Percentiles rank a stretch among this genome's conserved stretches.
phyloP scores from a whole-genome alignment of 2,888 invertebrate species.

The Pegoplata infirma region DNA sequence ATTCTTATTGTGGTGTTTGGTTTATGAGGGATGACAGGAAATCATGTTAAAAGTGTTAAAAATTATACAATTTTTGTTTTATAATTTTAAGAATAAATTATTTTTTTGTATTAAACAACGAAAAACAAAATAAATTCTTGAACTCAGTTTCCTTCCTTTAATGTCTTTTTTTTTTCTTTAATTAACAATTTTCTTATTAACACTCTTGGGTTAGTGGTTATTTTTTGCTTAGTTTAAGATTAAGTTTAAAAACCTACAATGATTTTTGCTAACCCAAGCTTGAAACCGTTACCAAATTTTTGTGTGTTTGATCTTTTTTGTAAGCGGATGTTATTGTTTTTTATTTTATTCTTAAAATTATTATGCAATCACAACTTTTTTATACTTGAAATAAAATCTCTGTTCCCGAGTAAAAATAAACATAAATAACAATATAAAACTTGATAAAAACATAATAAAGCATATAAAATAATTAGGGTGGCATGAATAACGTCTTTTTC shows the following conservation, averaged over 20 bases:
- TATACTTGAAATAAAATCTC: no score
- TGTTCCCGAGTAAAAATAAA: no score
- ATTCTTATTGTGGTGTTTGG: neutral
- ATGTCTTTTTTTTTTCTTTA: constrained; percentile 19
- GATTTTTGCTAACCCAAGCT: constrained; percentile 42
- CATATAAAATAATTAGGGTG: no score
- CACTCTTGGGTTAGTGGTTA: constrained; percentile 36
- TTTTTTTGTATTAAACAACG: constrained; percentile 8
- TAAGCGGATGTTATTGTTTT: constrained; percentile 45
- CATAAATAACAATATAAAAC: no score
- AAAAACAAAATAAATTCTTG: constrained; percentile 23
- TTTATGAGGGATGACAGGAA: constrained; percentile 54
- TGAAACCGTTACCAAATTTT: constrained; percentile 40
- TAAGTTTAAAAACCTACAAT: constrained; percentile 13
- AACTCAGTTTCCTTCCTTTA: constrained; percentile 56
- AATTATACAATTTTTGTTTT: neutral
- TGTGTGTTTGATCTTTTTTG: constrained; percentile 4
- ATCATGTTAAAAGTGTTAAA: constrained; percentile 50
- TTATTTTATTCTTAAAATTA: neutral
- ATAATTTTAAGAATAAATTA: constrained; percentile 49
- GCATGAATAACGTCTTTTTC: no score
- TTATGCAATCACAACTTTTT: no score
- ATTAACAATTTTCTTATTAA: constrained; percentile 42
- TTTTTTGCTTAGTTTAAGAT: constrained; percentile 32
- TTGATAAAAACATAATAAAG: no score